Conservation (phyloP, 2,888 invertebrate genomes). For the Ophioninae sp. region DNA sequence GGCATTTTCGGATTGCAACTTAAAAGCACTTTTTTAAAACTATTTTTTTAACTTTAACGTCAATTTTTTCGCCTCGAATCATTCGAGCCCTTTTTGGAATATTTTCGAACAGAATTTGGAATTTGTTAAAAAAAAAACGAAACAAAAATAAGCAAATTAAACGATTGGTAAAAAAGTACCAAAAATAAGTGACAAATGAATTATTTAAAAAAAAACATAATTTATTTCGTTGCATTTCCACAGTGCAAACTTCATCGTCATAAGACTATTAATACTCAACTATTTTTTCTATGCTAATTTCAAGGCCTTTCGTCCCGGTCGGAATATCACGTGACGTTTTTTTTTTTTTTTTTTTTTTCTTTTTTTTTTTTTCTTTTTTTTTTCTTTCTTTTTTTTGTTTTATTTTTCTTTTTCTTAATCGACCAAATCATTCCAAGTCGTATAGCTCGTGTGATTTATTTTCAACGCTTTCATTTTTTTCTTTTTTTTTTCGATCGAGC, state of each 20-base stretch:
- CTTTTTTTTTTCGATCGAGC: too few relatives aligned
- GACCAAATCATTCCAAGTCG: too few relatives aligned
- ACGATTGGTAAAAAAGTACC: not conserved
- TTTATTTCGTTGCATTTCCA: not conserved
- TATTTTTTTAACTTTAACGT: not conserved
- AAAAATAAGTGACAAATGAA: not conserved
- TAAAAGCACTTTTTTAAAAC: not conserved
- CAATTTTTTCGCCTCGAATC: not conserved
- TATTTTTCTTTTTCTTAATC: too few relatives aligned
- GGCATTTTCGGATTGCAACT: not conserved
- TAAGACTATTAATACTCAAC: constrained; percentile 24
- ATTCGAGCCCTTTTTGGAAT: not conserved
- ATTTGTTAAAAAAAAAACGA: not conserved
- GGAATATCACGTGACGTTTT: not conserved
- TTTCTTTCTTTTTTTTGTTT: too few relatives aligned
- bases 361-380: too few relatives aligned
- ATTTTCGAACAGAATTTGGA: not conserved
- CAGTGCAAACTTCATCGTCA: constrained; percentile 7
- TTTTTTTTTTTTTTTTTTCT: too few relatives aligned
- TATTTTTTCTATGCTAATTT: constrained; percentile 14
- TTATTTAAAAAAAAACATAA: not conserved
- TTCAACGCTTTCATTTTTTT: too few relatives aligned
- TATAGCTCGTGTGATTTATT: too few relatives aligned
- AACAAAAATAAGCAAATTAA: too few relatives aligned
- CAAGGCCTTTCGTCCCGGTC: not conserved